A percentile compares a stretch with the other conserved stretches of the same genome.
Evolutionary conservation across 2,113 vertebrate genomes (phyloP).

Genomic region (Apodemus speciosus): DNA sequence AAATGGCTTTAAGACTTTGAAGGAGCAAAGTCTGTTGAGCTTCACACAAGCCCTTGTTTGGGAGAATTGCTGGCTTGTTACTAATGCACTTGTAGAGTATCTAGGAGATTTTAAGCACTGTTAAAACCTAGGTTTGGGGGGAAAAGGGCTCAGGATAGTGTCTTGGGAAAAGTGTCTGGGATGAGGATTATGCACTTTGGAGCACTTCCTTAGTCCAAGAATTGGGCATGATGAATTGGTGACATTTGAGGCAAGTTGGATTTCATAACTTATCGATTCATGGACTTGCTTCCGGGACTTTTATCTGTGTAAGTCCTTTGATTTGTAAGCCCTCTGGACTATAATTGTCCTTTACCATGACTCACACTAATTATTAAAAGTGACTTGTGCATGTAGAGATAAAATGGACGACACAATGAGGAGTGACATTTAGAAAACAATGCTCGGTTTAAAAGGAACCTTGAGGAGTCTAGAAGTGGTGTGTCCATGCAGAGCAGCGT

Average conservation of each 20-base stretch:
- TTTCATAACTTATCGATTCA: conserved; percentile 57
- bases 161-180: not conserved
- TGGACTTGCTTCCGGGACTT: conserved; percentile 54
- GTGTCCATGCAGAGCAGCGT: not conserved
- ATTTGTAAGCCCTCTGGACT: conserved; percentile 69
- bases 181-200: not conserved
- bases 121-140: not conserved
- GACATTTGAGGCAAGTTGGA: conserved; percentile 75
- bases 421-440: conserved; percentile 68
- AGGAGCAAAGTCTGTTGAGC: conserved; percentile 39
- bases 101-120: conserved; percentile 9
- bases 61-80: conserved; percentile 29
- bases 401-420: conserved; percentile 58
- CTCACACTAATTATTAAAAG: conserved; percentile 68
- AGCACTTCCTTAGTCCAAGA: conserved; percentile 28
- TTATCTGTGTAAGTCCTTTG: conserved; percentile 69
- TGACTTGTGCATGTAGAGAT: conserved; percentile 54
- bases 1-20: conserved; percentile 71
- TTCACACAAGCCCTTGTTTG: conserved; percentile 61
- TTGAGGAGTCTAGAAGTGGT: conserved; percentile 27
- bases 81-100: not conserved
- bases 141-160: not conserved
- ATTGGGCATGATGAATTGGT: conserved; percentile 67
- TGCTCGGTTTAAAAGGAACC: conserved; percentile 15
- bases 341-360: conserved; percentile 61